Evolutionary conservation across 1,140 invertebrate species (phyloP), one percentile per base, ranked within the genome.

Genomic region (Vollenhovia emeryi): DNA sequence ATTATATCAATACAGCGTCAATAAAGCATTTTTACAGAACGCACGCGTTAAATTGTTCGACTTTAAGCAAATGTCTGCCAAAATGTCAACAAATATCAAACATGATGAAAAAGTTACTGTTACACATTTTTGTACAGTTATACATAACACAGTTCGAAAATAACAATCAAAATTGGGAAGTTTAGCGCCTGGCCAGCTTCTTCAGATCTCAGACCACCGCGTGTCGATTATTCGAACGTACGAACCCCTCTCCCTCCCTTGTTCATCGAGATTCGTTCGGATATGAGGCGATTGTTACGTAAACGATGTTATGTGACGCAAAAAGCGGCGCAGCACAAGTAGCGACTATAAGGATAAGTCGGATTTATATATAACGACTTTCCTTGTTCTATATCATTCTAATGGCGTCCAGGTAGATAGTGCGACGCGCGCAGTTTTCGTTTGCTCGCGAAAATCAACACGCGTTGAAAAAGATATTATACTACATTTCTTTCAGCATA

Each of bases 321-420:
- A 57, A 80, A 82, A 43, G 30, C 59, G n/a, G 33, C 27, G n/a
- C 27, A 33, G 27, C 15, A 18, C 52, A 40, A 30, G 43, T n/a
- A 71, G 21, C 5, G 24, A 55, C 55, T 40, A 27, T 78, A 78
- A 79, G 30, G 48, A 80, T 71, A 73, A 71, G 27, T 80, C 24
- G 33, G 33, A 2, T 55, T 80, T 52, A 33, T 45, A 27, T 52
- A 33, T 68, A 43, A 57, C 78, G 36, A 80, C 3, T 36, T 18
- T 43, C 45, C 66, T 80, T 33, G 40, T 82, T 13, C 40, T 64
- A 57, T 50, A 80, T 80, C 13, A 33, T 59, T 73, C 27, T 33
- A 71, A 43, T 57, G 24, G 30, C 13, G 55, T 57, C 27, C 24
- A 71, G 18, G 18, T 80, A 80, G 62, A 69, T 71, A 13, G 18